Conservation (phyloP, 2,797 vertebrate genomes). For the Cygnus olor region DNA sequence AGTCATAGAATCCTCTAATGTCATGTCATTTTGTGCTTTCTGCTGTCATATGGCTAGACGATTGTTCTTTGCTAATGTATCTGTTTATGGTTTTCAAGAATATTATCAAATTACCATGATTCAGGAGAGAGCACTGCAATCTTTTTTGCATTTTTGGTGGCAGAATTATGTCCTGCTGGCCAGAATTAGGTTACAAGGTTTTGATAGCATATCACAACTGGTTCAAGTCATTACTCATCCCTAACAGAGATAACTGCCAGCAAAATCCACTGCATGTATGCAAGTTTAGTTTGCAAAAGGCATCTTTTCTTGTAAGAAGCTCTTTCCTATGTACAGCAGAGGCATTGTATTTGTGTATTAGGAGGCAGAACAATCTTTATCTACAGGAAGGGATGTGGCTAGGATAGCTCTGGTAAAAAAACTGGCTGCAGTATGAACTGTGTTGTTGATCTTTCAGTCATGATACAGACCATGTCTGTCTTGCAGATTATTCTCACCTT, state of each 20-base stretch:
- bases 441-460: not conserved
- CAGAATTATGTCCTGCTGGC: not conserved
- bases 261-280: not conserved
- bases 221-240: not conserved
- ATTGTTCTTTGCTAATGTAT: not conserved
- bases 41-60: not conserved
- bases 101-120: not conserved
- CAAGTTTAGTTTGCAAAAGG: not conserved
- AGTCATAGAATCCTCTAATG: not conserved
- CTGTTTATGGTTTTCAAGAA: not conserved
- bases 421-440: not conserved
- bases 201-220: not conserved
- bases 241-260: not conserved
- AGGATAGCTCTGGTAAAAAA: not conserved
- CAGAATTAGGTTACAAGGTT: not conserved
- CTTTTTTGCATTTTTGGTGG: not conserved
- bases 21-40: not conserved
- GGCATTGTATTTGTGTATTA: not conserved
- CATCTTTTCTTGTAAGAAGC: not conserved
- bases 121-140: not conserved
- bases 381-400: rapidly evolving
- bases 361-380: not conserved
- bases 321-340: not conserved
- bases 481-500: not conserved
- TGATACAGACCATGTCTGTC: not conserved